Evolutionary conservation across 1,140 invertebrate species (phyloP).

Genomic region (Trichonephila clavata): DNA sequence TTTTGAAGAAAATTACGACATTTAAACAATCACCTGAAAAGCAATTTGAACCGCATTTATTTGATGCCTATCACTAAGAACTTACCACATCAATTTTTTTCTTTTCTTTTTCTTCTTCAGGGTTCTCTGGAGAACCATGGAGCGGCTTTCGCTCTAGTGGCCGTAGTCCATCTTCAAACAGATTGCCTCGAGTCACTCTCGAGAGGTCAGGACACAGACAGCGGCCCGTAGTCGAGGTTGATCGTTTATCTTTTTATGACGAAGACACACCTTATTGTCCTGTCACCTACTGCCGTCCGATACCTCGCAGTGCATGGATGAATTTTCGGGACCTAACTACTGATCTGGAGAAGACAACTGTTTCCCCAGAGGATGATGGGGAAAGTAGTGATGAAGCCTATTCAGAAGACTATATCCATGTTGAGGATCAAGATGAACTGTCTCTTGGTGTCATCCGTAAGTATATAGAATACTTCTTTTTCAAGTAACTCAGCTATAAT

Average conservation of each 20-base stretch:
- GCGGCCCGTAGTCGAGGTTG: slow-evolving; percentile 1
- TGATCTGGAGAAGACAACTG: background rate
- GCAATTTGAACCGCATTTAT: too few relatives aligned
- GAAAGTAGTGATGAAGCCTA: slow-evolving; percentile 75
- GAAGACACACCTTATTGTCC: slow-evolving; percentile 74
- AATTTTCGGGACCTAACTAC: slow-evolving; percentile 61
- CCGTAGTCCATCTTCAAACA: slow-evolving; percentile 50
- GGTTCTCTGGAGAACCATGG: slow-evolving; percentile 55
- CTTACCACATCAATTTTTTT: too few relatives aligned
- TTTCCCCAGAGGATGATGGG: slow-evolving; percentile 9
- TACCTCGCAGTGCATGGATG: slow-evolving; percentile 73
- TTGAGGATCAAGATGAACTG: slow-evolving; percentile 64
- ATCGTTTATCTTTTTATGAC: slow-evolving; percentile 46
- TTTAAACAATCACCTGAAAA: background rate
- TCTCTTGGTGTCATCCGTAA: slow-evolving; percentile 46
- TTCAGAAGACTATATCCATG: slow-evolving; percentile 73
- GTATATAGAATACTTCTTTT: background rate
- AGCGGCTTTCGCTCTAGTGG: slow-evolving; percentile 53
- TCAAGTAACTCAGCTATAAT: too few relatives aligned
- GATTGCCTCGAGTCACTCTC: slow-evolving; percentile 59
- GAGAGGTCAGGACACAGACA: slow-evolving; percentile 17
- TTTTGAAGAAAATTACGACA: background rate
- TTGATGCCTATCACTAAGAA: too few relatives aligned
- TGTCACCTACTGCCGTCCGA: slow-evolving; percentile 70
- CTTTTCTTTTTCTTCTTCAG: background rate